Base-by-base conservation (phyloP, 1,140 invertebrate genomes). In the Oryzaephilus surinamensis region DNA sequence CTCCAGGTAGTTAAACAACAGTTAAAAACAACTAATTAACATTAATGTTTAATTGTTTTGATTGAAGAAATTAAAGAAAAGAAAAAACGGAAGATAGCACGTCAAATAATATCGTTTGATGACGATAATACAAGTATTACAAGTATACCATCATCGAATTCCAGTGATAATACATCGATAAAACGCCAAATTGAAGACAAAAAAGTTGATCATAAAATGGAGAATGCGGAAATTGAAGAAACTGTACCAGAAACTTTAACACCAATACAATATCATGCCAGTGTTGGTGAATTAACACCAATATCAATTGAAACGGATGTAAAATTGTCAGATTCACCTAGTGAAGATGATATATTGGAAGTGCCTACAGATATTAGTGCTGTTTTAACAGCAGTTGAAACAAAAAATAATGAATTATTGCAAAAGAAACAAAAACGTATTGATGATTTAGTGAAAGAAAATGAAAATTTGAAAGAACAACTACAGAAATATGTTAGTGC, bases 401-500 rank as follows among this genome's bases (percentile, higher is more conserved):
- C 38, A 14, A 56, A 51, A 43, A 60, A 62, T 46, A 45, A 48
- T 26, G 57, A 61, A 27, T 51, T 54, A 41, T 42, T 53, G 12
- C 35, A 41, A n/a, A 53, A 51, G 32, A 32, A 38, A 34, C 43
- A 49, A 39, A 54, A 55, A 15, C 50, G 52, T 33, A 52, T 62
- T 14, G 39, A 38, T 19, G 28, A 40, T 10, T 39, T 62, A n/a
- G 39, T 35, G 21, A 86, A 84, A 56, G 89, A 93, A 65, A 93
- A 93, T 67, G 81, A 87, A 45, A 65, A 84, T 34, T 64, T 93
- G 38, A 86, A 90, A 57, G 83, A 90, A 55, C 90, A 94, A 57
- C 61, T 95, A 28, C 76, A 84, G 45, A 89, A 90, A 54, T 95
- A 94, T 65, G 80, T 93, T 27, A 81, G 79, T 30, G 89, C 89